Percentiles rank a stretch among this genome's conserved stretches.
Evolutionary conservation across 2,888 invertebrate genomes (phyloP).

Genomic region (Limnephilus lunatus): DNA sequence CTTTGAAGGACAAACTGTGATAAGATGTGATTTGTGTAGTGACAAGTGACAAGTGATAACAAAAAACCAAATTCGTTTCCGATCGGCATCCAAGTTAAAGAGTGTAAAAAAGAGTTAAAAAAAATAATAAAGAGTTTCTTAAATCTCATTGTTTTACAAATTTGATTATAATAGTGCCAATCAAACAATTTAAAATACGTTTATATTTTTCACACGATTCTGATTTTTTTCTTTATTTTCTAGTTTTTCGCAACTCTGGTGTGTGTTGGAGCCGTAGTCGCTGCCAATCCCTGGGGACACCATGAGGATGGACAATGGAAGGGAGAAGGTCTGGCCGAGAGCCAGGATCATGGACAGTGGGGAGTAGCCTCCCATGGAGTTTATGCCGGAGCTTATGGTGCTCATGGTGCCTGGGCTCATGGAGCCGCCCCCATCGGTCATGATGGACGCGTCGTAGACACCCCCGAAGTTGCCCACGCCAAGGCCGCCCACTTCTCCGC

Average conservation of each 20-base stretch:
- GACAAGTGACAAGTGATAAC: too few species aligned
- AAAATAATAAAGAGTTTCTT: too few species aligned
- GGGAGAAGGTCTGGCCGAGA: slow-evolving; percentile 10
- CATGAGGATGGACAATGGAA: slow-evolving; percentile 59
- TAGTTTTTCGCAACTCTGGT: slow-evolving; percentile 51
- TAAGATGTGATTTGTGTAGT: not conserved
- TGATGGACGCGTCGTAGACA: slow-evolving; percentile 78
- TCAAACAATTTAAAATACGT: too few species aligned
- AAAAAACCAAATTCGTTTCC: too few species aligned
- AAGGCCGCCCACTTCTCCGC: slow-evolving; percentile 71
- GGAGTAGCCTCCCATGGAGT: not conserved
- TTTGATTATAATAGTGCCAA: too few species aligned
- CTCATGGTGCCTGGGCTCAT: slow-evolving; percentile 48
- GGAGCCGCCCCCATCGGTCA: slow-evolving; percentile 70
- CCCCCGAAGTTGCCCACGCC: slow-evolving; percentile 68
- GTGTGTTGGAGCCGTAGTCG: slow-evolving; percentile 65
- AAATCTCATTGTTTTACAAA: too few species aligned
- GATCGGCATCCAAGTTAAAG: too few species aligned
- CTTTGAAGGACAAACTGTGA: not conserved
- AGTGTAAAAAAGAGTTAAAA: too few species aligned
- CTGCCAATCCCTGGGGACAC: slow-evolving; percentile 66
- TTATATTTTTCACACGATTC: too few species aligned
- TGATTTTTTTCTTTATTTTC: slow-evolving; percentile 15
- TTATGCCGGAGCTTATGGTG: slow-evolving; percentile 12
- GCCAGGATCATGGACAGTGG: slow-evolving; percentile 46